phyloP scores from a whole-genome alignment of 2,113 vertebrate species.

The Pterocles orientalis region DNA sequence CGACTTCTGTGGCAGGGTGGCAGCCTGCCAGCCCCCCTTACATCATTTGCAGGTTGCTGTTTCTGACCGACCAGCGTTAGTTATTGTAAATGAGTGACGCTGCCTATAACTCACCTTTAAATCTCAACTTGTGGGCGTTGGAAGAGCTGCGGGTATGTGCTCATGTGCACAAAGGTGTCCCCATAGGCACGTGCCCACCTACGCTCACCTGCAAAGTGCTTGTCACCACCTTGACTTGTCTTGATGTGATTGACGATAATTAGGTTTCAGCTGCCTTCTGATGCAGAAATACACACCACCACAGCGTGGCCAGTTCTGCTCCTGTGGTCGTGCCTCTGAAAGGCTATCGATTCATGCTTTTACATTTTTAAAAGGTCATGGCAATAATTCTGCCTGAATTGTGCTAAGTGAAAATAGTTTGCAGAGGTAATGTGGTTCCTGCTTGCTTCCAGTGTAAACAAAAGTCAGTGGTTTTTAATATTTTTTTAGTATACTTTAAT shows the following conservation, averaged over 20 bases:
- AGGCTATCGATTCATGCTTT: slow-evolving; percentile 76
- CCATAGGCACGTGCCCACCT: neutral
- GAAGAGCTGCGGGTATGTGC: neutral
- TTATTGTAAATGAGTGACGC: slow-evolving; percentile 61
- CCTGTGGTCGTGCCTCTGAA: slow-evolving; percentile 59
- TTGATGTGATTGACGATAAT: slow-evolving; percentile 80
- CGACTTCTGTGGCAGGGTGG: slow-evolving; percentile 58
- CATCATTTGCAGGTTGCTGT: slow-evolving; percentile 57
- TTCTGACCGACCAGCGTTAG: slow-evolving; percentile 64
- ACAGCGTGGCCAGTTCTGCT: slow-evolving; percentile 58
- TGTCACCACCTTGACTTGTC: slow-evolving; percentile 40
- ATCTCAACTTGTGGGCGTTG: neutral
- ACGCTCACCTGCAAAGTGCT: neutral
- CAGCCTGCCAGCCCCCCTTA: slow-evolving; percentile 55
- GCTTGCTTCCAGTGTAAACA: slow-evolving; percentile 69
- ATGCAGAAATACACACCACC: slow-evolving; percentile 75
- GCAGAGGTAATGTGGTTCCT: slow-evolving; percentile 70
- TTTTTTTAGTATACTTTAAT: slow-evolving; percentile 70
- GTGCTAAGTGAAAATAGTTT: slow-evolving; percentile 82
- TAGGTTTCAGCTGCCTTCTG: slow-evolving; percentile 80
- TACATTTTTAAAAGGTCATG: slow-evolving; percentile 81
- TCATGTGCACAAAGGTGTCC: neutral
- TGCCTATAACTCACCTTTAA: slow-evolving; percentile 66
- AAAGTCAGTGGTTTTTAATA: slow-evolving; percentile 45
- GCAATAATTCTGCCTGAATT: slow-evolving; percentile 79